phyloP scores from a whole-genome alignment of 2,888 invertebrate species.

The Sphaerolaimus hirsutus region DNA sequence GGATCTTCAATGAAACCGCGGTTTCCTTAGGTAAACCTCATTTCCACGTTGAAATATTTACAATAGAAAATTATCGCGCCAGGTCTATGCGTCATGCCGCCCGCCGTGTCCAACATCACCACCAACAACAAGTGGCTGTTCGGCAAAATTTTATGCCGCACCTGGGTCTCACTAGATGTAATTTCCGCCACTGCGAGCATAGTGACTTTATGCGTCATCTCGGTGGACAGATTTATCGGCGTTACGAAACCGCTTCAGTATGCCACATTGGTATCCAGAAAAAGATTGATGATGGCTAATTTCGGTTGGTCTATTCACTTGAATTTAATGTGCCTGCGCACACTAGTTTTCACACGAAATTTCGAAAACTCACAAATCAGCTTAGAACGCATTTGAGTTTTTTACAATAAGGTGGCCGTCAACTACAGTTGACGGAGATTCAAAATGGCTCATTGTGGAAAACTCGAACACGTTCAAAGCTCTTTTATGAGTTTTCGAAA shows the following conservation, averaged over 20 bases:
- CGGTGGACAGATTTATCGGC: constrained; percentile 5
- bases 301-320: not conserved
- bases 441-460: no score
- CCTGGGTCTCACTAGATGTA: constrained; percentile 7
- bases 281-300: not conserved
- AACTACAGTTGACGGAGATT: no score
- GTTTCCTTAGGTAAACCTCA: no score
- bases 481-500: no score
- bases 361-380: no score
- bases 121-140: constrained; percentile 3
- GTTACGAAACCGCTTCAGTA: constrained; percentile 6
- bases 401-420: no score
- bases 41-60: no score
- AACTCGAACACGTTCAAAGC: no score
- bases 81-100: constrained; percentile 4
- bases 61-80: not conserved
- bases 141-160: not conserved
- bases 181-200: constrained; percentile 6
- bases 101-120: not conserved
- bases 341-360: no score
- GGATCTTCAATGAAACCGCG: no score
- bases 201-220: constrained; percentile 5
- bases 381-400: no score
- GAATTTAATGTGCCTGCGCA: no score
- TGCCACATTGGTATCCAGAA: constrained; percentile 4